Base-by-base conservation (phyloP, 2,113 vertebrate species). In the Seriola rivoliana region DNA sequence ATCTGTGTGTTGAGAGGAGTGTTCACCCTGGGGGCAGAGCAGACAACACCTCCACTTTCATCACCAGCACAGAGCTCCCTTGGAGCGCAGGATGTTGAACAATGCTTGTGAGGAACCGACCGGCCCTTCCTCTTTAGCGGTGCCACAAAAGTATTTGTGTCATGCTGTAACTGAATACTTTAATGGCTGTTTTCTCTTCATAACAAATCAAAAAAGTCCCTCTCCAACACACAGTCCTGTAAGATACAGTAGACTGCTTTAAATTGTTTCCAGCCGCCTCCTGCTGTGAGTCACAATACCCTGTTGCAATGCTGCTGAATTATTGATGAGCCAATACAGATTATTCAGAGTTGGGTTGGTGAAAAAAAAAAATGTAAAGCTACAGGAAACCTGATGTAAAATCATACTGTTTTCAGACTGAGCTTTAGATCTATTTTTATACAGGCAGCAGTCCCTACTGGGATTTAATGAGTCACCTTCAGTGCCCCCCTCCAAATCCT, bases 21-120 rank as follows among this genome's bases (percentile, higher is more conserved):
- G 66, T 72, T 89, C 72, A 85, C 76, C 87, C 89, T 57, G 55
- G 78, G 85, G 85, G 66, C 34, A 87, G 64, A 81, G 79, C 70
- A 91, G 70, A 88, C 82, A 90, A 85, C 88, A 84, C 84, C 87
- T 89, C 59, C 16, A 58, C 88, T 90, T 85, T 89, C 91, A 86
- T 83, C 81, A 76, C 25, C 71, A 44, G 78, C 74, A 67, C 85
- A 80, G 32, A n/a, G 74, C 67, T 85, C 79, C 77, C 78, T 80
- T n/a, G 29, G 77, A 83, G 70, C 64, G 1, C 52, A 55, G 57
- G 25, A 67, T 82, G 60, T 79, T 13, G 29, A 90, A 77, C 85
- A 75, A 88, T 80, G 72, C 81, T 32, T 46, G 75, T 52, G 60
- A 64, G 64, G 71, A 85, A 58, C 17, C 65, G 68, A n/a, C 16